These are phyloP conservation scores for Prosopocoilus inquinatus DNA, from an alignment of 2,888 invertebrate species.

Conservation along the genomic window DNA sequence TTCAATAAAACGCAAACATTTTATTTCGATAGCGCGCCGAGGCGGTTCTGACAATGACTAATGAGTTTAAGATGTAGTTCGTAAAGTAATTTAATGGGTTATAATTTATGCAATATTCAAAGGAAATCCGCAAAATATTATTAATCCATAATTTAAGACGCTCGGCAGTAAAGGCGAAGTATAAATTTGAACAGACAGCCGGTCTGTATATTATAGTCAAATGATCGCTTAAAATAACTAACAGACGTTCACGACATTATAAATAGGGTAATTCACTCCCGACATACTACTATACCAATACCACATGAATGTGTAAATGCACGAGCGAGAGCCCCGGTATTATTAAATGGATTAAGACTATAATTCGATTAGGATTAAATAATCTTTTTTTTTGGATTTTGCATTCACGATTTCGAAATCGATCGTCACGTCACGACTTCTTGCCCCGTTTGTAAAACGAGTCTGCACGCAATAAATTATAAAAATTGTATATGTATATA, in stretches of 20 bases:
- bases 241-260: conserved; percentile 23
- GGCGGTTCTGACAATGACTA: conserved; percentile 16
- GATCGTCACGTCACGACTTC: no score
- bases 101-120: conserved; percentile 25
- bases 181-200: conserved; percentile 31
- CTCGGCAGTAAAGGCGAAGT: conserved; percentile 25
- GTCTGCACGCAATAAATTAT: no score
- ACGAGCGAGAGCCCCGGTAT: no score
- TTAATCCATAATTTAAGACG: conserved; percentile 34
- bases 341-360: no score
- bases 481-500: no score
- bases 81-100: conserved; percentile 15
- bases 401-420: no score
- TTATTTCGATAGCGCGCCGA: neutral
- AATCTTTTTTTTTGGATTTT: no score
- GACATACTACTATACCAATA: no score
- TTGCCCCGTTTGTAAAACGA: no score
- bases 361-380: no score
- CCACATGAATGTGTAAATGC: no score
- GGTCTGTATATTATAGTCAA: conserved; percentile 30
- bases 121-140: conserved; percentile 34
- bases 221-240: conserved; percentile 31
- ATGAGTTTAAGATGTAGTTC: conserved; percentile 12
- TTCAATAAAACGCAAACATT: no score
- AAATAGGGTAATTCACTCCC: conserved; percentile 15